A percentile compares a stretch with the other conserved stretches of the same genome.
These are phyloP conservation scores for Nasonia longicornis DNA, from an alignment of 1,140 invertebrate species.

Conservation along the genomic window DNA sequence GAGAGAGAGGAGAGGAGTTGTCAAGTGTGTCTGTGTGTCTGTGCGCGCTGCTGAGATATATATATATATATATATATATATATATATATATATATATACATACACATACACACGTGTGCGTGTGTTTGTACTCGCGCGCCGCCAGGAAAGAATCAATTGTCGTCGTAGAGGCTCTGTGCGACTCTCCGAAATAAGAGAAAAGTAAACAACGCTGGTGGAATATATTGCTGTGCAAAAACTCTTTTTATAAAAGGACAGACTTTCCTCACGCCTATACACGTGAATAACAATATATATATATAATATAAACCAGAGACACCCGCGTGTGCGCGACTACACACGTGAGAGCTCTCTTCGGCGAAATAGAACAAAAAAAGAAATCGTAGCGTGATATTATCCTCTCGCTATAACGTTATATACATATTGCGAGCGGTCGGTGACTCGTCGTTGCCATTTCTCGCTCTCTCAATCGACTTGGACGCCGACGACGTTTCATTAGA, in stretches of 20 bases:
- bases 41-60: no score
- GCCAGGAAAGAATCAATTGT: constrained; percentile 3
- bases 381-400: neutral
- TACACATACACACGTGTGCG: neutral
- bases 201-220: no score
- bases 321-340: no score
- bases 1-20: neutral
- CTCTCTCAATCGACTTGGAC: neutral
- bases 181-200: neutral
- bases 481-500: constrained; percentile 15
- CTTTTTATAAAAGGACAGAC: no score
- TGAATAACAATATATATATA: no score
- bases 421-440: no score
- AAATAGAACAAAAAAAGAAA: neutral
- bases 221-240: no score
- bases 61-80: no score
- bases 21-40: neutral
- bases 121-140: neutral
- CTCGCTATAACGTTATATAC: neutral
- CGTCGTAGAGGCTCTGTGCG: neutral
- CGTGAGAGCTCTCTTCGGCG: no score
- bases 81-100: no score
- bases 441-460: neutral
- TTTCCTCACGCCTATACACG: no score
- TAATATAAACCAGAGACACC: no score